A percentile compares a stretch with the other conserved stretches of the same genome.
These are phyloP conservation scores for Tubulanus polymorphus DNA, from an alignment of 2,888 invertebrate genomes.

Conservation along the genomic window DNA sequence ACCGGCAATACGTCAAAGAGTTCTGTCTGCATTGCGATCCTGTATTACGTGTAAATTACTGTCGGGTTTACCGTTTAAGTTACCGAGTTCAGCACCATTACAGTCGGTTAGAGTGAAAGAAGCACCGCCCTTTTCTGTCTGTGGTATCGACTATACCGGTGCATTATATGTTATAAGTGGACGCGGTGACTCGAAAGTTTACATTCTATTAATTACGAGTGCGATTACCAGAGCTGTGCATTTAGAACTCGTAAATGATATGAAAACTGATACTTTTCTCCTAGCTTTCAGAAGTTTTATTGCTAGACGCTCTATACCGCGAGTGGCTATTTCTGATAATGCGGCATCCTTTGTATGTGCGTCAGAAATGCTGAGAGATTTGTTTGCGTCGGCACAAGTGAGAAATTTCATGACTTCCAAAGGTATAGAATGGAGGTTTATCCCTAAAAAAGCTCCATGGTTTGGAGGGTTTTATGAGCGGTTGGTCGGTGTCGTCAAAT, in stretches of 20 bases:
- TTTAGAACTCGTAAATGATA: constrained; percentile 15
- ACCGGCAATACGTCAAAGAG: constrained; percentile 10
- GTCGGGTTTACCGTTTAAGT: constrained; percentile 12
- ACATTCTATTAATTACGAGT: constrained; percentile 20
- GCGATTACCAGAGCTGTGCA: constrained; percentile 18
- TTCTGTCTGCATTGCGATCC: constrained; percentile 6
- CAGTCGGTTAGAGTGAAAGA: constrained; percentile 9
- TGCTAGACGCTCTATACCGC: neutral
- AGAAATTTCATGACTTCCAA: constrained; percentile 4
- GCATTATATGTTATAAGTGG: constrained; percentile 4
- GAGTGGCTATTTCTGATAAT: constrained; percentile 1
- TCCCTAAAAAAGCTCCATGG: constrained; percentile 2
- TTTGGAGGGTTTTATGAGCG: neutral
- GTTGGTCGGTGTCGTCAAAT: neutral
- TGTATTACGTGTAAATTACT: constrained; percentile 17
- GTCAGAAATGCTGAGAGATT: neutral
- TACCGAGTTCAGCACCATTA: constrained; percentile 16
- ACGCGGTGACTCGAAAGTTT: constrained; percentile 11
- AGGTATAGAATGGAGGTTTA: neutral
- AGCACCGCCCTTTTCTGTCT: constrained; percentile 13
- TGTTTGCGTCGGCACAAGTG: neutral
- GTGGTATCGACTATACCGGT: constrained; percentile 19
- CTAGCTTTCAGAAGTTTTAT: neutral
- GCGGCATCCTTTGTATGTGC: constrained; percentile 3
- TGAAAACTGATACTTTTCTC: neutral